Conservation (phyloP, 2,797 vertebrate genomes). For the Propithecus deckenii region DNA sequence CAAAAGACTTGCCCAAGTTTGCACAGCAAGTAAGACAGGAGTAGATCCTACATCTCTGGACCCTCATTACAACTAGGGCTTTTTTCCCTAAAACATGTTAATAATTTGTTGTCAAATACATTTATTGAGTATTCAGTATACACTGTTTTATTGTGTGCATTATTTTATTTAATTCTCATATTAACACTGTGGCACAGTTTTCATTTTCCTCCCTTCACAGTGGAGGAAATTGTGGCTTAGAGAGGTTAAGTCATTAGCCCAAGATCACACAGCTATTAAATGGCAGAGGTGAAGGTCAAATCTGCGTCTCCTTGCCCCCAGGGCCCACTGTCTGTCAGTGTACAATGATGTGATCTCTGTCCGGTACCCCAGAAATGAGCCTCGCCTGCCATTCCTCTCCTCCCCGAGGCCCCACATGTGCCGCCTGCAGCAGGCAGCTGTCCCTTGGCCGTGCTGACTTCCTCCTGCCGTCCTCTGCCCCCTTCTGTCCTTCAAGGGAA, state of each 20-base stretch:
- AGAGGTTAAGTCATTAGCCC: background rate
- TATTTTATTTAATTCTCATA: background rate
- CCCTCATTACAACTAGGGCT: background rate
- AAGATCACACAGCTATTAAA: background rate
- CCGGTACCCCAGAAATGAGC: accelerated
- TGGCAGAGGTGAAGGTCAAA: background rate
- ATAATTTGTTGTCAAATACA: background rate
- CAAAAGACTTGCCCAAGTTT: background rate
- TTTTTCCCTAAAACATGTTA: background rate
- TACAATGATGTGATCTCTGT: accelerated
- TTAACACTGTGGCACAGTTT: background rate
- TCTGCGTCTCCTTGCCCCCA: accelerated
- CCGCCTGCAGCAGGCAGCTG: accelerated
- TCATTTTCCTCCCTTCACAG: background rate
- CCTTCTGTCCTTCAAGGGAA: background rate
- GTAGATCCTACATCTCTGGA: background rate
- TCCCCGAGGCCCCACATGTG: accelerated
- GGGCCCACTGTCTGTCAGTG: background rate
- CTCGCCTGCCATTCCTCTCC: background rate
- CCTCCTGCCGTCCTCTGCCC: background rate
- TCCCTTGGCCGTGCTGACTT: background rate
- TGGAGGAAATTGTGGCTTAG: background rate
- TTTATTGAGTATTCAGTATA: accelerated
- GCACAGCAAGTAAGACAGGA: background rate
- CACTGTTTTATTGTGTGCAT: accelerated